These are phyloP conservation scores for Petrocephalus zakoni DNA, from an alignment of 2,113 vertebrate species.

Conservation along the genomic window DNA sequence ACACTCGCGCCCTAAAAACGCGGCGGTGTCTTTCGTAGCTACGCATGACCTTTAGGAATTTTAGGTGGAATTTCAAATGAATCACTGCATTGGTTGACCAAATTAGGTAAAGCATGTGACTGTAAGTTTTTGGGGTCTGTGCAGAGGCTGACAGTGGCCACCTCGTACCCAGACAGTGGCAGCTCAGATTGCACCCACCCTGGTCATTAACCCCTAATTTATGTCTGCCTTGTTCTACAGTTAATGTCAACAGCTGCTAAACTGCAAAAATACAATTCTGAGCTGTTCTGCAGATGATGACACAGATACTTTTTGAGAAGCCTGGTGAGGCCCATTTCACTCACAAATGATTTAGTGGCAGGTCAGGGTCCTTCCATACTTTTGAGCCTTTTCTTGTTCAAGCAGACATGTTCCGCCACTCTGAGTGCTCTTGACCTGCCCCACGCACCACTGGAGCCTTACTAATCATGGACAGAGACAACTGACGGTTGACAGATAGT, in stretches of 20 bases:
- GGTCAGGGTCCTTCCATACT: background rate
- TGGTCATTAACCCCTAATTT: conserved; percentile 37
- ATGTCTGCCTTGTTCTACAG: conserved; percentile 33
- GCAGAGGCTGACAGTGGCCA: background rate
- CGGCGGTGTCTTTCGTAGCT: background rate
- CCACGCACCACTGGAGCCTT: background rate
- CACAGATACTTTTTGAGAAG: conserved; percentile 25
- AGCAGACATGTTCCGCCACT: background rate
- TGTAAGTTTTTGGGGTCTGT: background rate
- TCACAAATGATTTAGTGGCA: background rate
- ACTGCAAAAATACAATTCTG: conserved; percentile 27
- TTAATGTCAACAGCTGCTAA: conserved; percentile 41
- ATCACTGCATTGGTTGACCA: conserved; percentile 7
- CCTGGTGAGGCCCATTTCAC: conserved; percentile 6
- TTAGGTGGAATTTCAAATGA: conserved; percentile 13
- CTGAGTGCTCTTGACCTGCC: background rate
- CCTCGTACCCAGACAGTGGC: background rate
- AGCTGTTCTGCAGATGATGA: conserved; percentile 47
- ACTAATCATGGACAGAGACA: background rate
- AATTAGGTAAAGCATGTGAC: conserved; percentile 21
- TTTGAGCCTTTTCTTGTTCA: background rate
- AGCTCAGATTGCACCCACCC: conserved; percentile 13
- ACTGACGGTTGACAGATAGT: background rate
- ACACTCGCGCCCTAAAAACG: background rate
- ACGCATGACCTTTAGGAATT: background rate